Base-by-base conservation (phyloP, 2,797 vertebrate species). In the Sylvilagus floridanus region DNA sequence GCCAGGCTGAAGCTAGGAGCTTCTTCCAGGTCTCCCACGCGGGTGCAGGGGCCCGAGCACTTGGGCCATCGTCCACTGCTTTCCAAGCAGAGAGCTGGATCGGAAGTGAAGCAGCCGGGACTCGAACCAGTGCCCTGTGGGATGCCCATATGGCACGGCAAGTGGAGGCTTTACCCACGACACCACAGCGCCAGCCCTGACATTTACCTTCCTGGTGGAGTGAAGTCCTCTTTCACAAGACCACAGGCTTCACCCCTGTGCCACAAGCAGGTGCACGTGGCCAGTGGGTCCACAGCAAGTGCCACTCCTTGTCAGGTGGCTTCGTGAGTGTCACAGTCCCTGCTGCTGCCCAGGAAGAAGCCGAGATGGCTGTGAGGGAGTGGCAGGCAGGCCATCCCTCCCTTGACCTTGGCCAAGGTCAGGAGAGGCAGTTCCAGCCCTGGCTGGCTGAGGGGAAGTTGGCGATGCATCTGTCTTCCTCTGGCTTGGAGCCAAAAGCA, bases 221-320 rank as follows among this genome's bases (percentile, higher is more conserved):
- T 1, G 2, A 35, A 60, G 57, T 19, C 30, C n/a, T 52, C 54
- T 60, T 94, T 88, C 10, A 32, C 7, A 68, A 30, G 52, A 72
- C 28, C 7, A 4, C 0, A 9, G 42, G 77, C 5, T 10, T 17
- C 7, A 11, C 22, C 57, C 7, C 21, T 7, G 19, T n/a, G 68
- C 57, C 68, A 35, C 4, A 22, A 47, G 32, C 11, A 14, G 42
- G 8, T 32, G 17, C 5, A 10, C 3, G 8, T 2, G n/a, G 4
- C 26, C 30, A 47, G 62, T 0, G 1, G 30, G 42, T 12, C 52
- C 8, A 0, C 24, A 32, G 35, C 3, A 1, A 26, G 28, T 0
- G 4, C 16, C 57, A 2, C 32, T 8, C 60, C 19, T 28, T 32
- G 60, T 37, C 1, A 0, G 24, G 35, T 0, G 37, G 10, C 65